Percentiles rank a stretch among this genome's conserved stretches.
Evolutionary conservation across 2,888 invertebrate genomes (phyloP).

Genomic region (Carpatolechia fugitivella): DNA sequence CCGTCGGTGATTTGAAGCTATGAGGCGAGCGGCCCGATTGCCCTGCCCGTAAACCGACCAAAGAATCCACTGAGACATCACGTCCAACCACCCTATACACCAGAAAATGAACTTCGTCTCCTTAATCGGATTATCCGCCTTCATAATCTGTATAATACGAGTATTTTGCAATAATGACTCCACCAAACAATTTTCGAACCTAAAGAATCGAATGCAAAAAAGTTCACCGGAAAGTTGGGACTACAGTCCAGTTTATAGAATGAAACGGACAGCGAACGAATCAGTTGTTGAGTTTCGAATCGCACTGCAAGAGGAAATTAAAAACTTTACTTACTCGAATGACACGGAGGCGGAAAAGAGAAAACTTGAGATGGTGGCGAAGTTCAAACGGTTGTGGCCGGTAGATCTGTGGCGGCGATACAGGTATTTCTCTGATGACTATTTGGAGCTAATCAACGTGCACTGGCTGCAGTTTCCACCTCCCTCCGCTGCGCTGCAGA

Average conservation of each 20-base stretch:
- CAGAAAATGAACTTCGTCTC: constrained; percentile 46
- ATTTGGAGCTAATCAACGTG: constrained; percentile 80
- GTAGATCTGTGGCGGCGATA: constrained; percentile 70
- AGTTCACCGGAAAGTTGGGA: neutral
- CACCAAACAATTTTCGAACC: neutral
- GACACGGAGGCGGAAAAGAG: constrained; percentile 19
- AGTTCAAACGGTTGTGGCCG: constrained; percentile 64
- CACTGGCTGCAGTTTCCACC: constrained; percentile 87
- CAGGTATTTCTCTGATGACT: constrained; percentile 79
- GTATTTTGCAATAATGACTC: constrained; percentile 40
- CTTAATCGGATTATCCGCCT: constrained; percentile 34
- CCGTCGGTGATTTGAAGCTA: constrained; percentile 41
- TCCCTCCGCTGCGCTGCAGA: constrained; percentile 77
- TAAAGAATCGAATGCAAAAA: constrained; percentile 1
- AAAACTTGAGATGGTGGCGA: constrained; percentile 44
- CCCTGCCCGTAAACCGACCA: constrained; percentile 42
- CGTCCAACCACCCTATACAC: constrained; percentile 37
- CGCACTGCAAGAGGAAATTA: neutral
- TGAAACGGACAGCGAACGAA: constrained; percentile 9
- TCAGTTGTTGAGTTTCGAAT: neutral
- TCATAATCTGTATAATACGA: constrained; percentile 39
- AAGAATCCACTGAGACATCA: constrained; percentile 47
- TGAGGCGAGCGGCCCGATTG: constrained; percentile 39
- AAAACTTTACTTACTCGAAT: neutral
- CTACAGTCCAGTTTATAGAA: constrained; percentile 2